These are phyloP conservation scores for Bombus pyrosoma DNA, from an alignment of 1,140 invertebrate species.

Conservation along the genomic window DNA sequence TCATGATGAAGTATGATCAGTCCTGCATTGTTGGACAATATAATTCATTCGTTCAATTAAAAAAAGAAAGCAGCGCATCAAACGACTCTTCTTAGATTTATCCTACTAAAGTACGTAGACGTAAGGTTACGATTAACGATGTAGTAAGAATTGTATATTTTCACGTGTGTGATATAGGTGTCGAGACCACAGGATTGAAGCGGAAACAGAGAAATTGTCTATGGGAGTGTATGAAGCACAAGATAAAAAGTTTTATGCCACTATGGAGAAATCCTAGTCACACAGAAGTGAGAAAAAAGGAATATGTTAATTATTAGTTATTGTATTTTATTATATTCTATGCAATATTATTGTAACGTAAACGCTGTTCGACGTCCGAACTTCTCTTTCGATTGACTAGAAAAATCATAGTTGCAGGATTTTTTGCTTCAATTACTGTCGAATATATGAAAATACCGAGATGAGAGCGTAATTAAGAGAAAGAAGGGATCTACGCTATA, in stretches of 20 bases:
- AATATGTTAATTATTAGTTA: slow-evolving; percentile 58
- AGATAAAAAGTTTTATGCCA: slow-evolving; percentile 50
- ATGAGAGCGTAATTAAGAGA: slow-evolving; percentile 13
- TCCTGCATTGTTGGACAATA: slow-evolving; percentile 12
- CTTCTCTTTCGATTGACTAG: slow-evolving; percentile 27
- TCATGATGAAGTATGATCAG: background rate
- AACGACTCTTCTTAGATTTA: slow-evolving; percentile 30
- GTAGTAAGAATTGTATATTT: slow-evolving; percentile 50
- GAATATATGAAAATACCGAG: background rate
- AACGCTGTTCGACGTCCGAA: background rate
- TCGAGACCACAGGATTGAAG: slow-evolving; percentile 9
- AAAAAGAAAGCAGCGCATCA: slow-evolving; percentile 7
- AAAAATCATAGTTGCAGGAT: slow-evolving; percentile 19
- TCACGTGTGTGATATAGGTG: slow-evolving; percentile 52
- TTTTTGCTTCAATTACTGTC: background rate
- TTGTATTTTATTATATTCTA: slow-evolving; percentile 62
- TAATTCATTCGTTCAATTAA: slow-evolving; percentile 1
- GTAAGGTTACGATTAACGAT: slow-evolving; percentile 22
- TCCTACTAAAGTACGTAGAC: slow-evolving; percentile 24
- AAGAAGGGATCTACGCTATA: slow-evolving; percentile 34
- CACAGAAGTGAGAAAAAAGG: slow-evolving; percentile 43
- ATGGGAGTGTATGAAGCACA: slow-evolving; percentile 33
- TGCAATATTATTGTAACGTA: slow-evolving; percentile 49
- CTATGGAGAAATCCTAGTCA: slow-evolving; percentile 67
- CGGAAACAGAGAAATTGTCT: slow-evolving; percentile 34